phyloP scores from a whole-genome alignment of 1,140 invertebrate genomes.

The Scaptomyza graminum region DNA sequence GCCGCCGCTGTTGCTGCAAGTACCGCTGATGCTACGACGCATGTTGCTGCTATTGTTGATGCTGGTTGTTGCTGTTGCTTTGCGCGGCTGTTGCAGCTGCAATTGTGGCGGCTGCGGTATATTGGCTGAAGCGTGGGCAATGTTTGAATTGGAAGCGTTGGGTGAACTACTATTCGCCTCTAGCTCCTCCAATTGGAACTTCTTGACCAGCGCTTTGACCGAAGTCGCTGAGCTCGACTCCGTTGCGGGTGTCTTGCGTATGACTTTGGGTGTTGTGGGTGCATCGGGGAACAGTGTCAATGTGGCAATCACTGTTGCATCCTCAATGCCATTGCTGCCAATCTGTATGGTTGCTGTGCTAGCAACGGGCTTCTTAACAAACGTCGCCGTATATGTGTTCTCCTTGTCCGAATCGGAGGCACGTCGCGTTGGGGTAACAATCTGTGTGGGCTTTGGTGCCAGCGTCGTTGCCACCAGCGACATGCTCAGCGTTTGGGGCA shows the following conservation, averaged over 20 bases:
- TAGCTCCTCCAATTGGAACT: slow-evolving; percentile 79
- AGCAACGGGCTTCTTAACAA: slow-evolving; percentile 61
- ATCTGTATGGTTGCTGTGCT: slow-evolving; percentile 64
- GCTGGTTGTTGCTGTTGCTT: slow-evolving; percentile 42
- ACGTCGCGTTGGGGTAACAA: slow-evolving; percentile 70
- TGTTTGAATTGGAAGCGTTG: slow-evolving; percentile 8
- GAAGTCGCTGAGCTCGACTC: slow-evolving; percentile 74
- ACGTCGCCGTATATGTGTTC: slow-evolving; percentile 77
- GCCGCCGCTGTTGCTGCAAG: slow-evolving; percentile 24
- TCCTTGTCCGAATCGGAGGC: slow-evolving; percentile 81
- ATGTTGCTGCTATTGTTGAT: slow-evolving; percentile 29
- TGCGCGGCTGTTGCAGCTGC: slow-evolving; percentile 18
- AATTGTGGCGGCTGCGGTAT: slow-evolving; percentile 30
- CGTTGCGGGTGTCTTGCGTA: slow-evolving; percentile 74
- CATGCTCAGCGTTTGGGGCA: slow-evolving; percentile 45
- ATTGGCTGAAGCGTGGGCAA: background rate
- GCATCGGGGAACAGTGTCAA: slow-evolving; percentile 85
- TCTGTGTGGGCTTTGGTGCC: slow-evolving; percentile 56
- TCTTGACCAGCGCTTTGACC: slow-evolving; percentile 81
- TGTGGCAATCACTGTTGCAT: slow-evolving; percentile 69
- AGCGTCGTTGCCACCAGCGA: slow-evolving; percentile 30
- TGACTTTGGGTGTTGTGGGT: slow-evolving; percentile 86
- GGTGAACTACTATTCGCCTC: slow-evolving; percentile 11
- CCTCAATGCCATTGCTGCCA: slow-evolving; percentile 59
- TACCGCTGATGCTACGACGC: slow-evolving; percentile 39